Evolutionary conservation across 2,797 vertebrate species (phyloP).

Genomic region (Poeciliopsis paucimaculata): DNA sequence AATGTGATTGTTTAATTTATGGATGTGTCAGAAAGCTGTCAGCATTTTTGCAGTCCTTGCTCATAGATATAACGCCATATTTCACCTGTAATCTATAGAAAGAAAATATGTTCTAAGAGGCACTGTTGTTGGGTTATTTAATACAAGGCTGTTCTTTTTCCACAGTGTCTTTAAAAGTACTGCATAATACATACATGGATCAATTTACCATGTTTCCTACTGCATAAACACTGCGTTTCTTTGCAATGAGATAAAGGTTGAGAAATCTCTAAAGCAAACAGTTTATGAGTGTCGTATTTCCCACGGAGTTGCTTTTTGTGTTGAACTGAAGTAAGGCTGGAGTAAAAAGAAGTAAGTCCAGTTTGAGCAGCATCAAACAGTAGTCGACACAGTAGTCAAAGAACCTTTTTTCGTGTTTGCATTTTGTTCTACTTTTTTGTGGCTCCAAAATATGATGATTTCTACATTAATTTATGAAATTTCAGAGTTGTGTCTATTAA

Average conservation of each 20-base stretch:
- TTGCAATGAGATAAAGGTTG: neutral
- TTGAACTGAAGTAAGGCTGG: neutral
- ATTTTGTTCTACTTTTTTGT: neutral
- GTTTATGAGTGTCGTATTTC: neutral
- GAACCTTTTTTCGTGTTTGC: neutral
- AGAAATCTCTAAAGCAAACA: neutral
- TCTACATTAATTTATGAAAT: neutral
- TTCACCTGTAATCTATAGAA: conserved; percentile 16
- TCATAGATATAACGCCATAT: neutral
- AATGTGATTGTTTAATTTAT: conserved; percentile 28
- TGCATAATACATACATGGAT: neutral
- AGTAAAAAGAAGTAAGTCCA: neutral
- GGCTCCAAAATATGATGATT: neutral
- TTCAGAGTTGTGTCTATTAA: neutral
- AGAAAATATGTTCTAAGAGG: neutral
- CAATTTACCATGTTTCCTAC: neutral
- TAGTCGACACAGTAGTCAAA: neutral
- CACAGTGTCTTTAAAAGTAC: conserved; percentile 6
- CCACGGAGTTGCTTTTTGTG: neutral
- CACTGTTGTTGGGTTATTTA: neutral
- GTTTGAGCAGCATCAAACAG: neutral
- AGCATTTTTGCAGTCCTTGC: neutral
- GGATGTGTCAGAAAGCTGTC: conserved; percentile 15
- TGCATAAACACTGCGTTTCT: neutral
- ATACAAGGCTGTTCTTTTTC: conserved; percentile 1